Evolutionary conservation across 2,797 vertebrate species (phyloP).

Genomic region (Balearica regulorum): DNA sequence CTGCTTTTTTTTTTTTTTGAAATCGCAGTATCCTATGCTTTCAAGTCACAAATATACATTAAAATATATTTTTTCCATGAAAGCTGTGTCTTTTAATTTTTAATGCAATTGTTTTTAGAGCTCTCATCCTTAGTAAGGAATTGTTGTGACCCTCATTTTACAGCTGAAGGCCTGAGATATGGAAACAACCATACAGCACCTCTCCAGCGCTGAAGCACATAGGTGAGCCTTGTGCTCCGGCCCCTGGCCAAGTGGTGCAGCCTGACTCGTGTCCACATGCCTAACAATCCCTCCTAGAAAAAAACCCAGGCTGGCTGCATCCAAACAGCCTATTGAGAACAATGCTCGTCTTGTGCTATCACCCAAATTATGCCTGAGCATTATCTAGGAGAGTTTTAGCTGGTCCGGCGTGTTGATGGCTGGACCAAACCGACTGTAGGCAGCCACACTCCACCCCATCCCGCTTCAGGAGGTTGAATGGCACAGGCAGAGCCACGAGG

Average conservation of each 20-base stretch:
- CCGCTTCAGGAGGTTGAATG: neutral
- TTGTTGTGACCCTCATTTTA: neutral
- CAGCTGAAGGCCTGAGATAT: neutral
- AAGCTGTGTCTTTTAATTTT: neutral
- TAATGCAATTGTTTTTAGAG: neutral
- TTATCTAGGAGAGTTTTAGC: neutral
- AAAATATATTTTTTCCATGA: neutral
- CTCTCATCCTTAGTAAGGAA: neutral
- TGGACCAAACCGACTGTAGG: rapidly evolving
- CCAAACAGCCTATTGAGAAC: neutral
- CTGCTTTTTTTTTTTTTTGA: neutral
- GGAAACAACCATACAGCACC: neutral
- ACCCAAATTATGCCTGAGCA: neutral
- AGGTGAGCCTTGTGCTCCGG: neutral
- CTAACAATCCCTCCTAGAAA: neutral
- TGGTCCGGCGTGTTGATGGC: neutral
- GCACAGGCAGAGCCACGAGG: neutral
- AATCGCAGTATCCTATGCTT: neutral
- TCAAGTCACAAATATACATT: neutral
- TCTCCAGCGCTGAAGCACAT: neutral
- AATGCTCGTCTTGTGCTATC: neutral
- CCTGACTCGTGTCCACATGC: conserved; percentile 56
- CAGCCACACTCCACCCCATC: rapidly evolving
- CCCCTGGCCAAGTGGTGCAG: neutral
- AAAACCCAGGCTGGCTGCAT: neutral